Evolutionary conservation across 1,140 invertebrate species (phyloP), one percentile per base, ranked within the genome.

Genomic region (Orchestia grillus): DNA sequence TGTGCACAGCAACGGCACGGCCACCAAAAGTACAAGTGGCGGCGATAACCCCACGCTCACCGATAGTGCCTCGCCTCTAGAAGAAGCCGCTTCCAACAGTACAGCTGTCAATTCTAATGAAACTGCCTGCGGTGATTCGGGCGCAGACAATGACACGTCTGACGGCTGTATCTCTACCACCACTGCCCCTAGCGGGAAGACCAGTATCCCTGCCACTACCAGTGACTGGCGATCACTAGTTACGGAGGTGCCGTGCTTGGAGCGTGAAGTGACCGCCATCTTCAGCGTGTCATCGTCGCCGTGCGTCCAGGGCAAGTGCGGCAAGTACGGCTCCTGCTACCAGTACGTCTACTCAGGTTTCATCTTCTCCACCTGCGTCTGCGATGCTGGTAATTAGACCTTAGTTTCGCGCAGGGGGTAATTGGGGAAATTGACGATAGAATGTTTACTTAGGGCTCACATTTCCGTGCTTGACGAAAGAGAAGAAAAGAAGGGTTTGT

Each of bases 341-440:
- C 97, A 98, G 98, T 97, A 98, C 97, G 98, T 98, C 96, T 98
- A 98, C 95, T 98, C 98, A 28, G 97, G 97, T 41, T 97, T 97
- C 88, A 97, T 97, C 45, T 98, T 97, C 96, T 97, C 97, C 87
- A 97, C 97, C 6, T 98, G 98, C 97, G 96, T 97, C 44, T 98
- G 98, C 97, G 97, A 97, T 96, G 97, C 97, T 97, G 97, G 97
- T 98, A n/a, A 44, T 15, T 94, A 8, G 62, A 28, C 1, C 62
- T 23, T 77, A 6, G 19, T 53, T 8, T 53, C 47, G 47, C 19
- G 6, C 47, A 6, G 47, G 19, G 47, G 6, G 6, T 53, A 53
- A 8, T 53, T 53, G n/a, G n/a, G n/a, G n/a, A n/a, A n/a, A n/a
- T n/a, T n/a, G n/a, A n/a, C n/a, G n/a, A n/a, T n/a, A n/a, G n/a